Evolutionary conservation across 2,113 vertebrate species (phyloP).

Genomic region (Micronycteris hirsuta): DNA sequence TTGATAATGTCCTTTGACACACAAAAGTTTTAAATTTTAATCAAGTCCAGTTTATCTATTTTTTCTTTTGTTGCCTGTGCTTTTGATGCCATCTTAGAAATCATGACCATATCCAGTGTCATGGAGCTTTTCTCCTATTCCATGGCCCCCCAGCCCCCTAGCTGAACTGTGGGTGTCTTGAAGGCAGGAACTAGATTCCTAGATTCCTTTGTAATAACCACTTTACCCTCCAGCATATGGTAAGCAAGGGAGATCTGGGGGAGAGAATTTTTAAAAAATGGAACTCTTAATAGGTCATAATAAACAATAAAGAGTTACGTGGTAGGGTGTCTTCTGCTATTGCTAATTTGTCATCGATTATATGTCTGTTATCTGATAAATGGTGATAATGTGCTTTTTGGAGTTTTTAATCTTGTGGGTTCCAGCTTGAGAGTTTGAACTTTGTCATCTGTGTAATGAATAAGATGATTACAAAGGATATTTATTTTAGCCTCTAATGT

Average conservation of each 20-base stretch:
- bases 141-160: not conserved
- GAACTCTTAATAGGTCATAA: not conserved
- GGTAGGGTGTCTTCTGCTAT: not conserved
- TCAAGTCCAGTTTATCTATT: not conserved
- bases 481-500: slow-evolving; percentile 45
- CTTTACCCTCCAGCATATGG: not conserved
- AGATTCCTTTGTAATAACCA: not conserved
- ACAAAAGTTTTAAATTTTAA: not conserved
- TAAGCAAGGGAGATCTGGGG: not conserved
- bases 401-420: slow-evolving; percentile 7
- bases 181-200: not conserved
- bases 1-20: not conserved
- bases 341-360: slow-evolving; percentile 42
- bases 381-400: slow-evolving; percentile 9
- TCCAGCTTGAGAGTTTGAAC: not conserved
- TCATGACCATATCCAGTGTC: not conserved
- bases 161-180: not conserved
- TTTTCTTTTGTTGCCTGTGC: not conserved
- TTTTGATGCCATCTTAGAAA: slow-evolving; percentile 27
- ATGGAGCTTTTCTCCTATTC: not conserved
- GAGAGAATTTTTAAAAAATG: not conserved
- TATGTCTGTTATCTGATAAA: slow-evolving; percentile 12
- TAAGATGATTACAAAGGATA: slow-evolving; percentile 35
- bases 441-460: slow-evolving; percentile 40
- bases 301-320: slow-evolving; percentile 3